Evolutionary conservation across 2,113 vertebrate species (phyloP).

Genomic region (Elephantulus edwardii): DNA sequence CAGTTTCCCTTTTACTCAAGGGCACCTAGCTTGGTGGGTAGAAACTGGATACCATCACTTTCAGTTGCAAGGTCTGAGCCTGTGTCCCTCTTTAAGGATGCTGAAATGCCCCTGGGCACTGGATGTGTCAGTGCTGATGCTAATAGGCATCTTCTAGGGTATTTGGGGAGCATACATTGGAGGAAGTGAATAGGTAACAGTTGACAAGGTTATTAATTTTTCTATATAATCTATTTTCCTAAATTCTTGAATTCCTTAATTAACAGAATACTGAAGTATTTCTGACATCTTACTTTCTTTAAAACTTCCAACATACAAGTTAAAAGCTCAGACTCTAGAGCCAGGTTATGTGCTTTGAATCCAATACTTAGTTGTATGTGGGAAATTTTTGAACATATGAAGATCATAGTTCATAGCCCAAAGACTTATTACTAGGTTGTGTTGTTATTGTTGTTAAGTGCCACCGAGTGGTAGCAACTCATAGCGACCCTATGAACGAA

Average conservation of each 20-base stretch:
- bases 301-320: neutral
- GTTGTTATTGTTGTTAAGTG: too few species aligned
- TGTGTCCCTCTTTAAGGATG: neutral
- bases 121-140: neutral
- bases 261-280: neutral
- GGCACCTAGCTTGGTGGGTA: neutral
- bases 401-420: too few species aligned
- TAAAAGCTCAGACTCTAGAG: neutral
- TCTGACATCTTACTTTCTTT: neutral
- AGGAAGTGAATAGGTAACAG: neutral
- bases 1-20: neutral
- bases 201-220: neutral
- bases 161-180: neutral
- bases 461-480: too few species aligned
- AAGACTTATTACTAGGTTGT: too few species aligned
- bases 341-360: neutral
- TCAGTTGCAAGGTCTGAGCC: neutral
- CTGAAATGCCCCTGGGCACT: neutral
- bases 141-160: neutral
- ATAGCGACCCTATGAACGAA: too few species aligned
- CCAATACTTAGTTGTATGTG: neutral
- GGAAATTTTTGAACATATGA: neutral
- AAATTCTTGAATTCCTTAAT: neutral
- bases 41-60: neutral
- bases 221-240: neutral